A percentile compares a stretch with the other conserved stretches of the same genome.
Conservation (phyloP, 2,797 vertebrate genomes). For the Microcaecilia unicolor region DNA sequence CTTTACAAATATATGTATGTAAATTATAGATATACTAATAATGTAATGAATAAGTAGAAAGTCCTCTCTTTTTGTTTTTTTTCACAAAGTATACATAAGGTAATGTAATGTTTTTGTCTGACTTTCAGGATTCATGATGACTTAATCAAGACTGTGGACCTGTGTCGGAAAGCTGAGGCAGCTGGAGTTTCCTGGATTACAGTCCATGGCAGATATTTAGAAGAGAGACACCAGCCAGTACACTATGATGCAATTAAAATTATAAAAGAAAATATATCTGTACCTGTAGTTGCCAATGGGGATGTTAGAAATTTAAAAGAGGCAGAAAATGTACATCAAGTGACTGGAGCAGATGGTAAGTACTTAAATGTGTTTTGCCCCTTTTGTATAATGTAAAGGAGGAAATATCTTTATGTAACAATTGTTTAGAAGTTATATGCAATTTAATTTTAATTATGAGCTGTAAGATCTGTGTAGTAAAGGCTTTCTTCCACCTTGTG, state of each 20-base stretch:
- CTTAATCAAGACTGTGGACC: slow-evolving; percentile 77
- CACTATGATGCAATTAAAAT: slow-evolving; percentile 87
- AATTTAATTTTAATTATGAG: too few species aligned
- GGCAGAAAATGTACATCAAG: slow-evolving; percentile 65
- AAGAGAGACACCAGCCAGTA: slow-evolving; percentile 90
- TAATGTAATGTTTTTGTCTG: neutral
- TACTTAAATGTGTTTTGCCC: slow-evolving; percentile 1
- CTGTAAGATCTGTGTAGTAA: too few species aligned
- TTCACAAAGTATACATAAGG: neutral
- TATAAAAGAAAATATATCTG: slow-evolving; percentile 80
- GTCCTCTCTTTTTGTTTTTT: neutral
- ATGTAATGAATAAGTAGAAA: too few species aligned
- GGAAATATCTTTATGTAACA: neutral
- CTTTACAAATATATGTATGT: too few species aligned
- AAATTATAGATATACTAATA: too few species aligned
- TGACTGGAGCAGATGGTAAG: slow-evolving; percentile 85
- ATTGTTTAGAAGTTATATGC: neutral
- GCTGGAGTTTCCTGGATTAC: slow-evolving; percentile 92
- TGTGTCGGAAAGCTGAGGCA: slow-evolving; percentile 88
- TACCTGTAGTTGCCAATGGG: slow-evolving; percentile 89
- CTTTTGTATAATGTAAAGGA: slow-evolving; percentile 1
- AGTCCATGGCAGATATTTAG: slow-evolving; percentile 80
- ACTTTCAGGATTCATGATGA: slow-evolving; percentile 82
- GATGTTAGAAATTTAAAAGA: slow-evolving; percentile 82
- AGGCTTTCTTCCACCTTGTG: too few species aligned